Percentiles rank a stretch among this genome's conserved stretches.
Evolutionary conservation across 2,888 invertebrate genomes (phyloP).

Genomic region (Caenorhabditis panamensis): DNA sequence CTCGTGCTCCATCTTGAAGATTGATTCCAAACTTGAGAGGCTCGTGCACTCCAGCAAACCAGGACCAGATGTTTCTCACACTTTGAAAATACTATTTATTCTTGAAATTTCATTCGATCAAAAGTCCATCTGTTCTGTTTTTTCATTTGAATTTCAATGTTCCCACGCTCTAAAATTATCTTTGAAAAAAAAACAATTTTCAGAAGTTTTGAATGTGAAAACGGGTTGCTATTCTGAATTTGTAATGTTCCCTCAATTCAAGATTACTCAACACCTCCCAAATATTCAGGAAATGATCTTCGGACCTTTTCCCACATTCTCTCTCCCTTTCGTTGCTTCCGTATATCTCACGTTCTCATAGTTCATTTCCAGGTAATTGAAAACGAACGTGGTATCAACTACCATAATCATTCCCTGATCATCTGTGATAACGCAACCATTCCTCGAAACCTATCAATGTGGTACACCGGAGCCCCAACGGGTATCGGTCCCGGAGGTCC

Average conservation of each 20-base stretch:
- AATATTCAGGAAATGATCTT: too few relatives aligned
- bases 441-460: conserved; percentile 16
- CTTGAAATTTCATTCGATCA: neutral
- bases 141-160: neutral
- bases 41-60: neutral
- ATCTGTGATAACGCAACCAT: conserved; percentile 18
- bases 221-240: too few relatives aligned
- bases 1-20: conserved; percentile 6
- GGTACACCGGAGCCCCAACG: conserved; percentile 33
- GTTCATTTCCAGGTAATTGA: neutral
- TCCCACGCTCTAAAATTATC: too few relatives aligned
- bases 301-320: too few relatives aligned
- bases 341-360: too few relatives aligned
- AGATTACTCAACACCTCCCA: too few relatives aligned
- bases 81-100: neutral
- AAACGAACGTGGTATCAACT: neutral
- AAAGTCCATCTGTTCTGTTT: neutral
- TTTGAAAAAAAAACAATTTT: too few relatives aligned
- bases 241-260: too few relatives aligned
- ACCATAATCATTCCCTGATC: neutral
- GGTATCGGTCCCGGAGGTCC: neutral
- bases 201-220: too few relatives aligned
- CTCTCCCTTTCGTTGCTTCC: too few relatives aligned
- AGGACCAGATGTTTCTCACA: conserved; percentile 12
- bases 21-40: conserved; percentile 1